A percentile compares a stretch with the other conserved stretches of the same genome.
These are phyloP conservation scores for Melanotus villosus DNA, from an alignment of 2,888 invertebrate genomes.

Conservation along the genomic window DNA sequence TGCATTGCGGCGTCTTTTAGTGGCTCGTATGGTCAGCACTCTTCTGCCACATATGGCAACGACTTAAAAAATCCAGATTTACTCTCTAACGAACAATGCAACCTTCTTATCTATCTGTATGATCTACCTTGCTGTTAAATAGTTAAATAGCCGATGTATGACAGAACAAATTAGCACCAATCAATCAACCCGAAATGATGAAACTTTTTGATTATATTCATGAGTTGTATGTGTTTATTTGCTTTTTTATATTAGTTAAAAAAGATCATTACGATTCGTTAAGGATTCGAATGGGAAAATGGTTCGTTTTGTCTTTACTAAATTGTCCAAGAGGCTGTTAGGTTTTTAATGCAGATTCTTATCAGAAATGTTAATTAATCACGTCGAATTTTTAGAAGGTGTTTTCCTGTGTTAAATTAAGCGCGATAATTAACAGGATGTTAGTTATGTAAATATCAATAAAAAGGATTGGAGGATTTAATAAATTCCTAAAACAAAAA, in stretches of 20 bases:
- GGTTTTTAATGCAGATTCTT: too few species aligned
- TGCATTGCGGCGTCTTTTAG: neutral
- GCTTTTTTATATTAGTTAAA: too few species aligned
- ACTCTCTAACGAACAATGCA: neutral
- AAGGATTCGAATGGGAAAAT: too few species aligned
- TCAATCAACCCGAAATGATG: neutral
- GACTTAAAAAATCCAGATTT: neutral
- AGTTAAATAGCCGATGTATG: neutral
- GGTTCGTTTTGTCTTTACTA: too few species aligned
- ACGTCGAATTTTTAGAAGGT: neutral
- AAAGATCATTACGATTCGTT: too few species aligned
- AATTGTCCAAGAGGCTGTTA: too few species aligned
- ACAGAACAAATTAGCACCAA: constrained; percentile 1
- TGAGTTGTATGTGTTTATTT: neutral
- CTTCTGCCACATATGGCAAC: neutral
- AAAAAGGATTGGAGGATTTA: too few species aligned
- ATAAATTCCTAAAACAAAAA: too few species aligned
- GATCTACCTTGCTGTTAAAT: neutral
- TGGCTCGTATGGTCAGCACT: neutral
- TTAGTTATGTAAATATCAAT: too few species aligned
- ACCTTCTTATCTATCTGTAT: neutral
- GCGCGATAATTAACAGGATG: neutral
- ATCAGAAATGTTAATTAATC: neutral
- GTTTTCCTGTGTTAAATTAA: neutral
- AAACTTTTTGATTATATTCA: neutral